These are phyloP conservation scores for Trachemys scripta DNA, from an alignment of 2,113 vertebrate species.

Conservation along the genomic window DNA sequence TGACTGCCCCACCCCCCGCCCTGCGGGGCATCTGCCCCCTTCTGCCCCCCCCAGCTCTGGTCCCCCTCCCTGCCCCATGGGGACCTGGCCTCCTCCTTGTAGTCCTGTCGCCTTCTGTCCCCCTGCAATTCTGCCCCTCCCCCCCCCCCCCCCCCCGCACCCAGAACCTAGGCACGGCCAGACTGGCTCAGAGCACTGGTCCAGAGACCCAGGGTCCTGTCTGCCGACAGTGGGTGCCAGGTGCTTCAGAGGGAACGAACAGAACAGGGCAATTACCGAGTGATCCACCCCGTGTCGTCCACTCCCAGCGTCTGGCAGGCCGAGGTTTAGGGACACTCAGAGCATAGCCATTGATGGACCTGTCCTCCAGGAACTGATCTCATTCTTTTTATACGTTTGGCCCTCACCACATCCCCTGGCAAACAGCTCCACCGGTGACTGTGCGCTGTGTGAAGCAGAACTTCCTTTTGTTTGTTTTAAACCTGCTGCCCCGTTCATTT, in stretches of 20 bases:
- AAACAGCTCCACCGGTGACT: not conserved
- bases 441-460: not conserved
- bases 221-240: not conserved
- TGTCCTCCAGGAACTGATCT: not conserved
- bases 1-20: not conserved
- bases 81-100: not conserved
- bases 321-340: not conserved
- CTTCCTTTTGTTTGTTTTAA: not conserved
- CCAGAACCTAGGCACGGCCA: not conserved
- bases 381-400: not conserved
- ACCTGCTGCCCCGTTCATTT: not conserved
- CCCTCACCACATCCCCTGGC: not conserved
- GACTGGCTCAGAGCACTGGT: not conserved
- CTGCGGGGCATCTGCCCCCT: not conserved
- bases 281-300: not conserved
- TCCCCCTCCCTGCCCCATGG: rapidly evolving
- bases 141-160: not conserved
- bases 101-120: not conserved
- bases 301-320: not conserved
- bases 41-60: not conserved
- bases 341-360: not conserved
- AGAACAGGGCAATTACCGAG: not conserved
- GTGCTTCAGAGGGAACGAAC: not conserved
- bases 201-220: not conserved
- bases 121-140: not conserved